Conservation (phyloP, 2,888 invertebrate genomes). For the Parochlus steinenii region DNA sequence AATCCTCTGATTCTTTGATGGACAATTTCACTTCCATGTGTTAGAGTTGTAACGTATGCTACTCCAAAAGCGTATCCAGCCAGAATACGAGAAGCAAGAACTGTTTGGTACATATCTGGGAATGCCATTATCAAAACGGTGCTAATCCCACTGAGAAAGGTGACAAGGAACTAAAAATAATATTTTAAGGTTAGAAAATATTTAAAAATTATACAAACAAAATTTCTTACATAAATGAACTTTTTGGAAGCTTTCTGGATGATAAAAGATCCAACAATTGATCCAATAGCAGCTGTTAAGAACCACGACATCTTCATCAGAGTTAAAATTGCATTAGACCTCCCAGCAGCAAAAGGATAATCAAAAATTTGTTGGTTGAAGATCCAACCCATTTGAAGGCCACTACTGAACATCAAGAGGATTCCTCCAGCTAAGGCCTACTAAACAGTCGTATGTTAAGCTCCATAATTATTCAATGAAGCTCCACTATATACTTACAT, state of each 20-base stretch:
- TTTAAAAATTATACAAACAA: neutral
- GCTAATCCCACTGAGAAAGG: conserved; percentile 3
- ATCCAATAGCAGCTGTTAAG: conserved; percentile 12
- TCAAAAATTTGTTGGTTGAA: conserved; percentile 10
- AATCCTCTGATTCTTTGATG: conserved; percentile 11
- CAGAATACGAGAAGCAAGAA: conserved; percentile 10
- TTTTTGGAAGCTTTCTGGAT: conserved; percentile 8
- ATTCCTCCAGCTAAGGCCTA: conserved; percentile 4
- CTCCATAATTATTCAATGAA: neutral
- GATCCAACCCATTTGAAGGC: conserved; percentile 12
- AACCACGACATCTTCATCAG: conserved; percentile 11
- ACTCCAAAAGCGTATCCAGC: conserved; percentile 12
- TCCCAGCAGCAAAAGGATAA: conserved; percentile 5
- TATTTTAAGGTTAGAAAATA: neutral
- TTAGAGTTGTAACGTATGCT: conserved; percentile 9
- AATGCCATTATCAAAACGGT: conserved; percentile 2
- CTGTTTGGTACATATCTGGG: conserved; percentile 2
- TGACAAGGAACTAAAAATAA: conserved; percentile 9
- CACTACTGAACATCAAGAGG: conserved; percentile 10
- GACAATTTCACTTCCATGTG: conserved; percentile 14
- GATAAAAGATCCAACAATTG: conserved; percentile 4
- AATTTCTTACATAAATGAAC: conserved; percentile 12
- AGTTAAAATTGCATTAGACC: conserved; percentile 6
- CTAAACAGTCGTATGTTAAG: neutral
- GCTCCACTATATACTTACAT: conserved; percentile 5